phyloP scores from a whole-genome alignment of 2,888 invertebrate genomes.

The Peribatodes rhomboidaria region DNA sequence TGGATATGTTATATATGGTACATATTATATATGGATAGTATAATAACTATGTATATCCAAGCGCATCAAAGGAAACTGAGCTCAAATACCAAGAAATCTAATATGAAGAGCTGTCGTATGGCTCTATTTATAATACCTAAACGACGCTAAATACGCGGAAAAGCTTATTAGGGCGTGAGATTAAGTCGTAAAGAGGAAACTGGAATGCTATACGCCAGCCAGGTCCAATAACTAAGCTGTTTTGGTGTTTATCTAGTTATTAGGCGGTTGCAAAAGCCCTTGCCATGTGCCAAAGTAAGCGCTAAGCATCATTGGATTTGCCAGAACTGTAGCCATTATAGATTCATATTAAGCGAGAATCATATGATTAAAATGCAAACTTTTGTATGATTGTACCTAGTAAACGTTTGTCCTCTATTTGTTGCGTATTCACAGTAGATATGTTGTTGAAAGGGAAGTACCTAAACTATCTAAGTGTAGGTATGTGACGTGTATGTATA shows the following conservation, averaged over 20 bases:
- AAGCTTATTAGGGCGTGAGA: conserved; percentile 35
- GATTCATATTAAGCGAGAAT: not conserved
- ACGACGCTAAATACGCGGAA: conserved; percentile 25
- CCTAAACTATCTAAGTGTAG: no score
- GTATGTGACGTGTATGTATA: no score
- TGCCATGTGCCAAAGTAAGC: conserved; percentile 1
- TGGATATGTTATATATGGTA: no score
- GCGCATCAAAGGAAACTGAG: not conserved
- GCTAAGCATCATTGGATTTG: conserved; percentile 16
- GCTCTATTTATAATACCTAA: conserved; percentile 21
- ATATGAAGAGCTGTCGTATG: conserved; percentile 20
- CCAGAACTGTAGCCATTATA: conserved; percentile 14
- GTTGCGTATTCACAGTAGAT: no score
- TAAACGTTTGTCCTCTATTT: no score
- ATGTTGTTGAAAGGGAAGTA: no score
- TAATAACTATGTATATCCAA: not conserved
- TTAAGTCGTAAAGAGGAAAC: conserved; percentile 33
- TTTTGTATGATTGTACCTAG: no score
- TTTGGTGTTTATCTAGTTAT: conserved; percentile 24
- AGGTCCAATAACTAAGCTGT: conserved; percentile 20
- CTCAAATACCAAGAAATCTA: conserved; percentile 9
- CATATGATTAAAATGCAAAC: not conserved
- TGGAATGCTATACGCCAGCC: conserved; percentile 24
- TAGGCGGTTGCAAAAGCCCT: conserved; percentile 13
- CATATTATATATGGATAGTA: no score